These are phyloP conservation scores for Phoxinus dragarum DNA, from an alignment of 2,797 vertebrate species.

Conservation along the genomic window DNA sequence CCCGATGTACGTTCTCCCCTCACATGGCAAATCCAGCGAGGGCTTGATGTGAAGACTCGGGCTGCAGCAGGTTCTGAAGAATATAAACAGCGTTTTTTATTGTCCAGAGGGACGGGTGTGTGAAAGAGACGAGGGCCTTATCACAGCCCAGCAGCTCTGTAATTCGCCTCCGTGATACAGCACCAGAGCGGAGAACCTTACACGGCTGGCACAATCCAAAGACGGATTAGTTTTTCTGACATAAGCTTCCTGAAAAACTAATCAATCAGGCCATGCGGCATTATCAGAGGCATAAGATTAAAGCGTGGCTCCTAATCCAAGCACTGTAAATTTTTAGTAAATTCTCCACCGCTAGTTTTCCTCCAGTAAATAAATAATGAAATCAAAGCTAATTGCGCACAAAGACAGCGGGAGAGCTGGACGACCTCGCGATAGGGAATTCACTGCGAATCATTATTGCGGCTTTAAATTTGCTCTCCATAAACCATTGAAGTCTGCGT, in stretches of 20 bases:
- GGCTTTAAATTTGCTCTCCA: neutral
- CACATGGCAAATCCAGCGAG: constrained; percentile 75
- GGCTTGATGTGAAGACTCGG: constrained; percentile 80
- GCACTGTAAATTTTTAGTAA: constrained; percentile 88
- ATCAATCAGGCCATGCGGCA: constrained; percentile 92
- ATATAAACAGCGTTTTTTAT: constrained; percentile 90
- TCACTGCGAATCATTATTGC: constrained; percentile 23
- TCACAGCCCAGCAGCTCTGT: constrained; percentile 92
- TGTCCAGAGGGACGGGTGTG: constrained; percentile 81
- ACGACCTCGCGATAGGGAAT: constrained; percentile 23
- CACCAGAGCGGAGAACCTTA: constrained; percentile 89
- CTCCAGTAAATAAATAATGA: constrained; percentile 73
- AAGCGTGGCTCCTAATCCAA: constrained; percentile 87
- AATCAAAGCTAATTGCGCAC: constrained; percentile 76
- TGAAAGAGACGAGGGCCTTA: constrained; percentile 89
- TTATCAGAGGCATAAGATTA: constrained; percentile 89
- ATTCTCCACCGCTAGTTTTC: constrained; percentile 76
- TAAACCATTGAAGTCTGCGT: constrained; percentile 2
- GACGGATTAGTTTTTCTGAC: constrained; percentile 95
- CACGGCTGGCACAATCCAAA: constrained; percentile 92
- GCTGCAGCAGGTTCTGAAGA: constrained; percentile 81
- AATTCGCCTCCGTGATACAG: constrained; percentile 92
- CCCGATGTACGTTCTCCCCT: constrained; percentile 49
- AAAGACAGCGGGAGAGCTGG: constrained; percentile 66
- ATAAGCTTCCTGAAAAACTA: constrained; percentile 95